Evolutionary conservation across 1,140 invertebrate species (phyloP).

Genomic region (Carcinoscorpius rotundicauda): DNA sequence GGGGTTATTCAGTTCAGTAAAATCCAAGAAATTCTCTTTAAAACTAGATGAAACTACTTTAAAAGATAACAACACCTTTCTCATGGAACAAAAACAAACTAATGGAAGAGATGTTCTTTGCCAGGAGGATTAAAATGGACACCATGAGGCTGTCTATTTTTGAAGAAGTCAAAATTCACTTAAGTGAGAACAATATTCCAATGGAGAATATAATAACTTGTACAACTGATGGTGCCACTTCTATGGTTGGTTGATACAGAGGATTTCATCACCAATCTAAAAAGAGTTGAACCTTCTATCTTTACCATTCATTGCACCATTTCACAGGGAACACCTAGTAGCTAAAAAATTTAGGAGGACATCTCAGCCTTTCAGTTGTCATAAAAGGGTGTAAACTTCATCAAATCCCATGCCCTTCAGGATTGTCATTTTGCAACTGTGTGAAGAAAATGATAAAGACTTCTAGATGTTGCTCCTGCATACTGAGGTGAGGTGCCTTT

Average conservation of each 20-base stretch:
- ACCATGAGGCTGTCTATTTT: constrained; percentile 12
- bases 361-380: background rate
- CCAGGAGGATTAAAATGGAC: constrained; percentile 10
- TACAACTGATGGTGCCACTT: constrained; percentile 28
- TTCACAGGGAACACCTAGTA: constrained; percentile 17
- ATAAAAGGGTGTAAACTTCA: background rate
- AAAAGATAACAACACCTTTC: background rate
- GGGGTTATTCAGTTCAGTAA: background rate
- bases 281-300: constrained; percentile 23
- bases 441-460: constrained; percentile 4
- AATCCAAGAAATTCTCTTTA: background rate
- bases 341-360: constrained; percentile 11
- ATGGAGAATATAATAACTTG: constrained; percentile 28
- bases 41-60: constrained; percentile 2
- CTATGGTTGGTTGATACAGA: constrained; percentile 27
- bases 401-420: constrained; percentile 3
- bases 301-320: constrained; percentile 15
- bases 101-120: constrained; percentile 7
- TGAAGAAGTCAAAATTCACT: constrained; percentile 24
- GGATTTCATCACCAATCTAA: constrained; percentile 26
- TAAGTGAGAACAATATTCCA: constrained; percentile 24
- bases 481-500: constrained; percentile 15
- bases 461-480: constrained; percentile 4
- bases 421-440: constrained; percentile 4
- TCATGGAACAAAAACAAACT: background rate